Percentiles rank a stretch among this genome's conserved stretches.
Conservation (phyloP, 1,140 invertebrate species). For the Agrilus planipennis region DNA sequence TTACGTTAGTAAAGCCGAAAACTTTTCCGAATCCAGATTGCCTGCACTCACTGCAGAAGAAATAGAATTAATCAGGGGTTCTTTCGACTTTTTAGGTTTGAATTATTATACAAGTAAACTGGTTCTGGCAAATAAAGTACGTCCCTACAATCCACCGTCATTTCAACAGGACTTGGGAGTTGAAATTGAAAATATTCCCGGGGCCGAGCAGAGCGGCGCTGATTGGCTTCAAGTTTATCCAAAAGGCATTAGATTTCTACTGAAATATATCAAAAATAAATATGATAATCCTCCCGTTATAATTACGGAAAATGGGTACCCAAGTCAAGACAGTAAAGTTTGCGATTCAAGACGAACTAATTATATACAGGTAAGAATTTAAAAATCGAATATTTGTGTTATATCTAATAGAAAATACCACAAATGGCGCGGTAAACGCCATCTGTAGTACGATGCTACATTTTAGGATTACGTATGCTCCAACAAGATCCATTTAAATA, state of each 20-base stretch:
- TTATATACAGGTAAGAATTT: conserved; percentile 27
- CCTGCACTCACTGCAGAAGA: conserved; percentile 38
- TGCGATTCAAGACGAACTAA: conserved; percentile 38
- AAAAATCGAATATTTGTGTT: too few species aligned
- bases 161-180: conserved; percentile 17
- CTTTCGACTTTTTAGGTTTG: conserved; percentile 39
- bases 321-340: conserved; percentile 34
- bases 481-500: too few species aligned
- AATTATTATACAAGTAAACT: conserved; percentile 40
- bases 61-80: conserved; percentile 32
- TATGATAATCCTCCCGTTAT: conserved; percentile 41
- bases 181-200: conserved; percentile 12
- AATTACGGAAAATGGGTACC: conserved; percentile 63
- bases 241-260: not conserved
- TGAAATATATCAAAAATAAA: not conserved
- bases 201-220: conserved; percentile 22
- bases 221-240: conserved; percentile 26
- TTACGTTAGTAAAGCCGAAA: conserved; percentile 35
- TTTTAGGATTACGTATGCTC: too few species aligned
- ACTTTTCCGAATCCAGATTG: conserved; percentile 34
- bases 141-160: not conserved
- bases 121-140: not conserved
- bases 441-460: too few species aligned
- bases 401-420: too few species aligned
- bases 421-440: too few species aligned